phyloP scores from a whole-genome alignment of 2,888 invertebrate species.

The Graphium colonna region DNA sequence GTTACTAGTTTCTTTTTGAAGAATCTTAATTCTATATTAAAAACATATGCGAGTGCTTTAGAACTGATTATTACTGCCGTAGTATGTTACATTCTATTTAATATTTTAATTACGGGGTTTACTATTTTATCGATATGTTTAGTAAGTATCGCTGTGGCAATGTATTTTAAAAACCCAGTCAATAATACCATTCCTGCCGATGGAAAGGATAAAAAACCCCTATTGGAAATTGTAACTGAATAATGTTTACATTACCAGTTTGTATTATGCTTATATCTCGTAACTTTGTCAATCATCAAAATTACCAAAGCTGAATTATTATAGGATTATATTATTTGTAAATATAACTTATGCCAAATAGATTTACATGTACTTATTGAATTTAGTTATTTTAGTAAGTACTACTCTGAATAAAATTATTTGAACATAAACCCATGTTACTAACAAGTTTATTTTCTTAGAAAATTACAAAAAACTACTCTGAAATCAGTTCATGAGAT shows the following conservation, averaged over 20 bases:
- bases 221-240: slow-evolving; percentile 48
- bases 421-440: too few species aligned
- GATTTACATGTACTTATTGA: too few species aligned
- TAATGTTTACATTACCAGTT: too few species aligned
- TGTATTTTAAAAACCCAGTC: slow-evolving; percentile 95
- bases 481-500: too few species aligned
- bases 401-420: too few species aligned
- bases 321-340: too few species aligned
- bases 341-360: too few species aligned
- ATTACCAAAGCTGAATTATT: background rate
- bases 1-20: slow-evolving; percentile 96
- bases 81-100: slow-evolving; percentile 91
- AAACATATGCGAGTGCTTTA: slow-evolving; percentile 96
- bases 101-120: slow-evolving; percentile 90
- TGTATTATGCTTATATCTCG: background rate
- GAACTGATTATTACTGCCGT: slow-evolving; percentile 95
- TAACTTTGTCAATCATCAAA: background rate
- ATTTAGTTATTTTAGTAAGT: too few species aligned
- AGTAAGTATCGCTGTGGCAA: slow-evolving; percentile 89
- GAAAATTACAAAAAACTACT: too few species aligned
- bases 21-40: slow-evolving; percentile 95
- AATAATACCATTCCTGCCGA: slow-evolving; percentile 60
- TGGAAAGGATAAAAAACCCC: slow-evolving; percentile 47
- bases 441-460: too few species aligned
- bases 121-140: slow-evolving; percentile 90